Evolutionary conservation across 2,797 vertebrate genomes (phyloP), one percentile per base, ranked within the genome.

Genomic region (Sciurus vulgaris): DNA sequence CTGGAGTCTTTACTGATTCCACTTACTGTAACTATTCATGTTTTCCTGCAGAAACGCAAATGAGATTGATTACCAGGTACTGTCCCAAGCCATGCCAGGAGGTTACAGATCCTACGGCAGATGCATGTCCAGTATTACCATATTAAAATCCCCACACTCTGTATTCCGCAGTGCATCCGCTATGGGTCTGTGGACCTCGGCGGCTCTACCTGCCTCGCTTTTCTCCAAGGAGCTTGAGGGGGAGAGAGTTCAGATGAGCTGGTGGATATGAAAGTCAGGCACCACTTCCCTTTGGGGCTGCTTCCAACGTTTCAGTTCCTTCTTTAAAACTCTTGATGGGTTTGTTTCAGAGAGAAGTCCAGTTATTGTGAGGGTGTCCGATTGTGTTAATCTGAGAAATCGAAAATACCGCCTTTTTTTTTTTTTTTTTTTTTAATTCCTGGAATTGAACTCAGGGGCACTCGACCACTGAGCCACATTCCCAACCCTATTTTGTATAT

Each of bases 271-370:
- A 93, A 86, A 94, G 82, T 83, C 28, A 20, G 26, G 41, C 30
- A 8, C 82, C 77, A 65, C 74, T 93, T 91, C 96, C 89, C 51
- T 79, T 69, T 82, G 22, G 33, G 33, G 8, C 59, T 49, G 6
- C 22, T 91, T 82, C 86, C 59, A 88, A 67, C 49, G 47, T 95
- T 96, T 97, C 79, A 14, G 70, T 95, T 97, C 88, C 85, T 77
- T 72, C 72, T 79, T 81, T 44, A 54, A 73, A 54, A 26, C 20
- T 84, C 35, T 51, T n/a, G 15, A 67, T 67, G 41, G 17, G 49
- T 78, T 93, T 78, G 84, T 88, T 96, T 94, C 94, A 67, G 77
- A 77, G 89, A 84, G 35, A 56, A 44, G 33, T 70, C 65, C 26
- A 28, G 61, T 95, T 85, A 41, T 28, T 15, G 22, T 28, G 30